Conservation (phyloP, 2,113 vertebrate genomes). For the Parus major region DNA sequence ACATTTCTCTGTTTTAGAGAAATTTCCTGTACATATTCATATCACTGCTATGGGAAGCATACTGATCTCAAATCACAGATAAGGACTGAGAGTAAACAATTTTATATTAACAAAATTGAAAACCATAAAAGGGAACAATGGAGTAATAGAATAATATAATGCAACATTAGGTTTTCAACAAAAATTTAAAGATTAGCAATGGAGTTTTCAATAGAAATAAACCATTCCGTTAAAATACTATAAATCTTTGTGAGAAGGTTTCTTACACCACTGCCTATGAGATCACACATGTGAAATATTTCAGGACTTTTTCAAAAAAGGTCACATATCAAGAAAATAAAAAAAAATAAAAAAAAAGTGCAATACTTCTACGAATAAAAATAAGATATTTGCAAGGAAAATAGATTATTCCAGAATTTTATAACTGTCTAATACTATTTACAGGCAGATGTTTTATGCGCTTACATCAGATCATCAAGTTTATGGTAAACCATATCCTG, state of each 20-base stretch:
- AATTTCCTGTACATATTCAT: not conserved
- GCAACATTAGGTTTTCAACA: not conserved
- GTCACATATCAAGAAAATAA: not conserved
- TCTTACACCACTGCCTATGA: not conserved
- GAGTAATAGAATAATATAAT: not conserved
- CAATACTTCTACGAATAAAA: not conserved
- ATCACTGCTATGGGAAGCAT: not conserved
- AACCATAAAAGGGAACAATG: not conserved
- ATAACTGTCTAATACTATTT: not conserved
- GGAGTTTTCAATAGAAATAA: not conserved
- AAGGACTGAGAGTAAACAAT: not conserved
- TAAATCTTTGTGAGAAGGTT: not conserved
- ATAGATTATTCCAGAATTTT: not conserved
- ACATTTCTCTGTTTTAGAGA: not conserved
- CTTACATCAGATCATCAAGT: not conserved
- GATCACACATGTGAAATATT: not conserved
- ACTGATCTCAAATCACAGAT: not conserved
- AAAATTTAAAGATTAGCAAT: not conserved
- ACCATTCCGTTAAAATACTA: not conserved
- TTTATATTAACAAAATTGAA: not conserved
- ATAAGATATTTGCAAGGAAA: not conserved
- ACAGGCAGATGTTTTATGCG: not conserved
- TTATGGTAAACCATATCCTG: slow-evolving; percentile 1
- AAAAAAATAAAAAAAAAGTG: not conserved
- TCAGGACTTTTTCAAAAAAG: not conserved